These are phyloP conservation scores for Sisyra terminalis DNA, from an alignment of 2,888 invertebrate genomes.

Conservation along the genomic window DNA sequence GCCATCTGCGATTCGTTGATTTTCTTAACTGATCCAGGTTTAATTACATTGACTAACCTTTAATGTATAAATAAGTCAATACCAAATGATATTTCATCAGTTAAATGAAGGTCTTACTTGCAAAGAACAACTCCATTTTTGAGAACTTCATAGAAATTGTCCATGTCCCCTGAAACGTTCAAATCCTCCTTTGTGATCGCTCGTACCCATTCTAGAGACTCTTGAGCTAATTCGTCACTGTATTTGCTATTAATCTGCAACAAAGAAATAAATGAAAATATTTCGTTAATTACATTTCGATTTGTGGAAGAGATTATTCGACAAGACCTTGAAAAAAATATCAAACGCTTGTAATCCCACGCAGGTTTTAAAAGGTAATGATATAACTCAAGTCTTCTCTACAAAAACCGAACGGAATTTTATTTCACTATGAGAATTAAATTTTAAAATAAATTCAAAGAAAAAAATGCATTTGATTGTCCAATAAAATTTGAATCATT, in stretches of 20 bases:
- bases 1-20: constrained; percentile 82
- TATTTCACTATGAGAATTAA: too few species aligned
- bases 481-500: too few species aligned
- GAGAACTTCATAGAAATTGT: constrained; percentile 81
- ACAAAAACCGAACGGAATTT: too few species aligned
- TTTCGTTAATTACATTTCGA: not conserved
- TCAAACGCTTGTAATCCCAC: too few species aligned
- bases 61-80: constrained; percentile 22
- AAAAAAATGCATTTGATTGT: too few species aligned
- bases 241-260: constrained; percentile 95
- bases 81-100: not conserved
- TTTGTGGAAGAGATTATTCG: too few species aligned
- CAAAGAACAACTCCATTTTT: constrained; percentile 84
- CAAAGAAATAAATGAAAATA: constrained; percentile 14
- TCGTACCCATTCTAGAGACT: constrained; percentile 87
- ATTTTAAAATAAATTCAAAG: too few species aligned
- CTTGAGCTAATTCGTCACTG: constrained; percentile 83
- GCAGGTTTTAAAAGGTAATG: too few species aligned
- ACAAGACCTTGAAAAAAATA: too few species aligned
- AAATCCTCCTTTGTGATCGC: constrained; percentile 70
- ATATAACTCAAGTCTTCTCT: too few species aligned
- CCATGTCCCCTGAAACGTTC: constrained; percentile 78
- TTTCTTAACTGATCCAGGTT: constrained; percentile 78
- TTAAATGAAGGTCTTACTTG: constrained; percentile 42
- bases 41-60: constrained; percentile 73